These are phyloP conservation scores for Naja naja DNA, from an alignment of 2,113 vertebrate genomes.

Conservation along the genomic window DNA sequence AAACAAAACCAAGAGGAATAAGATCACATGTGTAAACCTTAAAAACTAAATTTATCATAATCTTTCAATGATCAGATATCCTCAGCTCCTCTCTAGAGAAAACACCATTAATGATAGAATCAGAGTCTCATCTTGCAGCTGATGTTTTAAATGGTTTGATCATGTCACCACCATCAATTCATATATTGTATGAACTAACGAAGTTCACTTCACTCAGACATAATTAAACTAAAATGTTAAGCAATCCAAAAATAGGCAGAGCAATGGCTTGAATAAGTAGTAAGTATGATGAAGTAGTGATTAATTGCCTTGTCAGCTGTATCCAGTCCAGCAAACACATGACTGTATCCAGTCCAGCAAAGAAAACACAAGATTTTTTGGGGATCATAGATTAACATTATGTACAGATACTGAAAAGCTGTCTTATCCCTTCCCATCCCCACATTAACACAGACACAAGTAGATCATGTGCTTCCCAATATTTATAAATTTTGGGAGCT, in stretches of 20 bases:
- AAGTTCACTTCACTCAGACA: neutral
- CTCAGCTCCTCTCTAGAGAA: neutral
- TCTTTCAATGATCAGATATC: neutral
- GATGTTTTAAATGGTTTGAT: slow-evolving; percentile 18
- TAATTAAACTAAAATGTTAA: neutral
- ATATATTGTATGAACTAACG: neutral
- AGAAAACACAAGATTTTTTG: neutral
- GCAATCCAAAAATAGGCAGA: neutral
- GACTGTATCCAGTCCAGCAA: neutral
- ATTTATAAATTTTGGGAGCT: neutral
- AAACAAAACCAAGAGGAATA: neutral
- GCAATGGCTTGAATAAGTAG: neutral
- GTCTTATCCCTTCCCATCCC: neutral
- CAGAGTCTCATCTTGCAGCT: neutral
- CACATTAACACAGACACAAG: neutral
- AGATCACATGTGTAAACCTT: neutral
- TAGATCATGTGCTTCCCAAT: neutral
- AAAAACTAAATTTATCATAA: neutral
- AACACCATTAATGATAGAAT: neutral
- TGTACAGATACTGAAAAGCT: neutral
- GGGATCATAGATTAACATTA: neutral
- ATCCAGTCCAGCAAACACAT: neutral
- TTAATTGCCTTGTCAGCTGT: neutral
- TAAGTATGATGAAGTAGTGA: neutral
- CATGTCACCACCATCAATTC: neutral